Conservation (phyloP, 2,888 invertebrate species). For the Spisula solida region DNA sequence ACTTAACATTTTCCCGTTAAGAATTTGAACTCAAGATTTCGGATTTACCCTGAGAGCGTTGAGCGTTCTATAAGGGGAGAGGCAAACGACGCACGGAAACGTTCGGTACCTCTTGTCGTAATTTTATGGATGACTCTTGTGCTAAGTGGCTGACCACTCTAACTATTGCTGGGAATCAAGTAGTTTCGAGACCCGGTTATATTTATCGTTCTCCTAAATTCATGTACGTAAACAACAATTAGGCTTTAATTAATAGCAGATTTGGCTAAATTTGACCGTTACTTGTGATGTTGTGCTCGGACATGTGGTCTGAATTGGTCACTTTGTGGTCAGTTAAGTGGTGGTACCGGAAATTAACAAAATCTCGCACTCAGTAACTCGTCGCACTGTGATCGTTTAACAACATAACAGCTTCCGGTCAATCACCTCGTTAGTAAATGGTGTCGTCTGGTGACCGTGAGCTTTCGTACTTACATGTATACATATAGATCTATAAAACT, state of each 20-base stretch:
- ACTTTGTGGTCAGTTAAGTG: slow-evolving; percentile 32
- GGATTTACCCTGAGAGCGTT: neutral
- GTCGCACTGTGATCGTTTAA: neutral
- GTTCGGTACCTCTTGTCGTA: neutral
- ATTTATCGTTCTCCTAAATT: slow-evolving; percentile 28
- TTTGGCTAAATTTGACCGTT: neutral
- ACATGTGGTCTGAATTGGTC: slow-evolving; percentile 30
- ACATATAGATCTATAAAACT: neutral
- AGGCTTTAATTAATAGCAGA: slow-evolving; percentile 28
- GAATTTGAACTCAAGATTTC: slow-evolving; percentile 13
- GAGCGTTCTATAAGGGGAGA: slow-evolving; percentile 1
- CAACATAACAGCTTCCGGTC: neutral
- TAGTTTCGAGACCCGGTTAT: neutral
- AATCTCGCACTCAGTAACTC: slow-evolving; percentile 9
- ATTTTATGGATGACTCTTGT: neutral
- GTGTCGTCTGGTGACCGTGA: neutral
- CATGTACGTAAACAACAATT: slow-evolving; percentile 37
- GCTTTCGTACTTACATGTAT: no score
- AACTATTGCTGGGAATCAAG: slow-evolving; percentile 9
- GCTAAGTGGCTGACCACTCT: neutral
- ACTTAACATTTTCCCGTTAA: slow-evolving; percentile 24
- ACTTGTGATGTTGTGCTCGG: slow-evolving; percentile 21
- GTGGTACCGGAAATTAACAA: neutral
- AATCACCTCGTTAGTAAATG: neutral
- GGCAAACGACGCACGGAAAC: neutral